phyloP scores from a whole-genome alignment of 2,797 vertebrate species.

The Tolypeutes matacus region DNA sequence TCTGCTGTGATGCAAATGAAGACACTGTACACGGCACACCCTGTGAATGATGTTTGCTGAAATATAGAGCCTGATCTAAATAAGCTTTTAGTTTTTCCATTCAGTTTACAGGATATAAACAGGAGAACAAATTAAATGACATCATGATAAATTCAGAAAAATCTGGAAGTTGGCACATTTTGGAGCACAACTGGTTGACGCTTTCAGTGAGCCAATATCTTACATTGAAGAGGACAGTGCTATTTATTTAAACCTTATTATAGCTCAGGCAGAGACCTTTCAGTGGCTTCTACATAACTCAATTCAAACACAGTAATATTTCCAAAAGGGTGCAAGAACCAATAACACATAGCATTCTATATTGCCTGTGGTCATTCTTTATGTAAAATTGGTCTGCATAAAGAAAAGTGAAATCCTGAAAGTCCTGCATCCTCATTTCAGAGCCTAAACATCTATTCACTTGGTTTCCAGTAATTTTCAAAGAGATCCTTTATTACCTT shows the following conservation, averaged over 20 bases:
- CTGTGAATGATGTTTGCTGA: not conserved
- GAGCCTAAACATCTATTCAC: not conserved
- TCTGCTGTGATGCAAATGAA: not conserved
- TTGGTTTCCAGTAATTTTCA: not conserved
- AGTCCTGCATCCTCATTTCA: not conserved
- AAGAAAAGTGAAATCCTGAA: too few relatives aligned
- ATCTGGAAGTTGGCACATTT: not conserved
- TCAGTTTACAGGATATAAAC: not conserved
- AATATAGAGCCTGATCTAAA: not conserved
- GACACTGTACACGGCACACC: too few relatives aligned
- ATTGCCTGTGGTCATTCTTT: not conserved
- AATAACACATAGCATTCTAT: not conserved
- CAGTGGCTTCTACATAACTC: not conserved
- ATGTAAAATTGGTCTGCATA: not conserved
- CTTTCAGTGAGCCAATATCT: not conserved
- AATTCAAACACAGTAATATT: not conserved
- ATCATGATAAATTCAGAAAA: not conserved
- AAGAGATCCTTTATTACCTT: not conserved
- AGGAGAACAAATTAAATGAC: not conserved
- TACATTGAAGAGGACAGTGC: accelerated
- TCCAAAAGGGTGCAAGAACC: not conserved
- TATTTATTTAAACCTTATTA: not conserved
- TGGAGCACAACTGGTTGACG: not conserved
- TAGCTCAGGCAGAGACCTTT: not conserved
- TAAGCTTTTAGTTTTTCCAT: not conserved